Conservation (phyloP, 2,113 vertebrate species). For the Calidris pugnax region DNA sequence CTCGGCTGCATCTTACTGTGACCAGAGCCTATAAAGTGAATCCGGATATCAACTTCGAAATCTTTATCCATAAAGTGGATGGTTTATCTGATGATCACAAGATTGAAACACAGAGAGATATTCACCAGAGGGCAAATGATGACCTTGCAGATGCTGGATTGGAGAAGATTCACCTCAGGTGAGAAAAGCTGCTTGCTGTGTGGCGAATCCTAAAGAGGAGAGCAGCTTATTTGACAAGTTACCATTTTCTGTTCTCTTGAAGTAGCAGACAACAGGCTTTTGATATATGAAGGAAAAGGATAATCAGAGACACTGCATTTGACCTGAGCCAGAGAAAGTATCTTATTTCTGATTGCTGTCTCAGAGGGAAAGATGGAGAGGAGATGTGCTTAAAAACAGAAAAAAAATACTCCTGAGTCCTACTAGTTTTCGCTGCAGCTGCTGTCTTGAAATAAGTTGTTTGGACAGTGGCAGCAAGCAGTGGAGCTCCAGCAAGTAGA, state of each 20-base stretch:
- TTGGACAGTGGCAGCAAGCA: neutral
- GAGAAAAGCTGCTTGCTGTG: conserved; percentile 6
- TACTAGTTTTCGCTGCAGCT: neutral
- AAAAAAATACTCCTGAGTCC: neutral
- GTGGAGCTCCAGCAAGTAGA: neutral
- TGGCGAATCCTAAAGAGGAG: neutral
- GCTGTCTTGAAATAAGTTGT: conserved; percentile 8
- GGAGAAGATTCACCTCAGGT: conserved; percentile 93
- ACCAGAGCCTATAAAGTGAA: conserved; percentile 93
- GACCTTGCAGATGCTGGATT: conserved; percentile 89
- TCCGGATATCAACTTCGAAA: conserved; percentile 93
- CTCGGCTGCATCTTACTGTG: conserved; percentile 90
- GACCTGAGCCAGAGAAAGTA: neutral
- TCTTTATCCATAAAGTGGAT: conserved; percentile 96
- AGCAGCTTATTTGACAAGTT: neutral
- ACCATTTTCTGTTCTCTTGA: neutral
- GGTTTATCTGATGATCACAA: conserved; percentile 94
- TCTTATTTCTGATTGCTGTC: neutral
- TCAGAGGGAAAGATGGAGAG: neutral
- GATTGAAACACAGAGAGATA: conserved; percentile 93
- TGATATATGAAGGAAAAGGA: neutral
- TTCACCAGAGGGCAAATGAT: conserved; percentile 91
- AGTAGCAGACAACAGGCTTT: neutral
- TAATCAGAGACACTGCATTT: neutral
- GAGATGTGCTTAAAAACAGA: neutral